Percentiles rank a stretch among this genome's conserved stretches.
phyloP scores from a whole-genome alignment of 2,888 invertebrate species.

The Danaus chrysippus region DNA sequence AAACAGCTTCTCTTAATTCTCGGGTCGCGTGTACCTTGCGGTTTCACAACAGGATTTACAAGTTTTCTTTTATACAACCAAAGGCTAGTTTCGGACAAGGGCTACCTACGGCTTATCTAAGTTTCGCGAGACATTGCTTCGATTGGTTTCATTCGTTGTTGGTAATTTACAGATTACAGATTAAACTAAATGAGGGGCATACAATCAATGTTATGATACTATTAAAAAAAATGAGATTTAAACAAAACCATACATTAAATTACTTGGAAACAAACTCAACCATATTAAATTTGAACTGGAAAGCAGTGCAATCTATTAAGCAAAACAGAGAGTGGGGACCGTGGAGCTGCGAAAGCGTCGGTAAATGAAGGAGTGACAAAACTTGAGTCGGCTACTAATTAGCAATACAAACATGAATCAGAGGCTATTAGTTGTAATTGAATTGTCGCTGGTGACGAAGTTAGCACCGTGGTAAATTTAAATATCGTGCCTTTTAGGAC shows the following conservation, averaged over 20 bases:
- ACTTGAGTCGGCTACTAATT: conserved; percentile 77
- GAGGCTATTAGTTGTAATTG: conserved; percentile 79
- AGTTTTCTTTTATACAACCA: conserved; percentile 69
- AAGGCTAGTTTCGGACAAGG: conserved; percentile 59
- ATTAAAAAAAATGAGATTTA: background rate
- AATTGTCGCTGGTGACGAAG: conserved; percentile 72
- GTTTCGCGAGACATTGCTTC: conserved; percentile 40
- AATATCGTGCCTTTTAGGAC: conserved; percentile 65
- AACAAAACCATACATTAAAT: conserved; percentile 39
- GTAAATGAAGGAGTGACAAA: conserved; percentile 74
- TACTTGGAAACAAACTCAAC: conserved; percentile 55
- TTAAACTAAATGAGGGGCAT: conserved; percentile 44
- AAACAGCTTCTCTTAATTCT: conserved; percentile 41
- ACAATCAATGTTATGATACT: background rate
- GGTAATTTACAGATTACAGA: conserved; percentile 16
- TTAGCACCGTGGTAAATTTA: conserved; percentile 71
- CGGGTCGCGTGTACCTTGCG: conserved; percentile 58
- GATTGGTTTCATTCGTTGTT: conserved; percentile 22
- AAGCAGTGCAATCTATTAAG: conserved; percentile 67
- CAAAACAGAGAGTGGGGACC: conserved; percentile 56
- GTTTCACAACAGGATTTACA: conserved; percentile 64
- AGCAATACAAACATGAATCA: conserved; percentile 79
- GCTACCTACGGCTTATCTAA: conserved; percentile 44
- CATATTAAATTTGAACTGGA: conserved; percentile 52
- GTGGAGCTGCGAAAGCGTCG: conserved; percentile 49